Percentiles rank a stretch among this genome's conserved stretches.
Evolutionary conservation across 1,140 invertebrate species (phyloP).

Genomic region (Aporrectodea caliginosa): DNA sequence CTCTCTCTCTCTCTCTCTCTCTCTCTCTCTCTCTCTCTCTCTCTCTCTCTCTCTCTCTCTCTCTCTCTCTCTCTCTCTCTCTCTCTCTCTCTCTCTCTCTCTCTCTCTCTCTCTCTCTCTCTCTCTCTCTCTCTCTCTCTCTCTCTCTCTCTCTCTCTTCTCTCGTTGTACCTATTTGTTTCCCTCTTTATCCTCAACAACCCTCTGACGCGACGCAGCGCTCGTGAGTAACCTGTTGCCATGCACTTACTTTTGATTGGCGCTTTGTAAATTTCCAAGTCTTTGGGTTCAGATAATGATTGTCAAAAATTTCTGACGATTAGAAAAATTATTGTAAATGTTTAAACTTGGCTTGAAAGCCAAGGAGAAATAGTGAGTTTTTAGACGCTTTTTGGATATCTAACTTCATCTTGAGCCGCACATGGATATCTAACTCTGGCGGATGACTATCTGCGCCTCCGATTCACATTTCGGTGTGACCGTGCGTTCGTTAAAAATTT

Average conservation of each 20-base stretch:
- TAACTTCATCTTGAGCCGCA: too few species aligned
- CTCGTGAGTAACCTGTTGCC: too few species aligned
- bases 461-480: too few species aligned
- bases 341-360: too few species aligned
- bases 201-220: too few species aligned
- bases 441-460: too few species aligned
- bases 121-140: constrained; percentile 32
- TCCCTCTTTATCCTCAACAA: constrained; percentile 8
- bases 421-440: too few species aligned
- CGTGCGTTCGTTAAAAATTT: too few species aligned
- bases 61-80: constrained; percentile 23
- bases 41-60: constrained; percentile 20
- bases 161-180: background rate
- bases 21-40: constrained; percentile 17
- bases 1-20: constrained; percentile 16
- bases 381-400: too few species aligned
- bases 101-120: background rate
- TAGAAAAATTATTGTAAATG: too few species aligned
- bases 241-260: background rate
- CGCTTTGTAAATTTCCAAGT: background rate
- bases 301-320: background rate
- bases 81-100: constrained; percentile 20
- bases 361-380: too few species aligned
- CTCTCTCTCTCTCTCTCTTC: constrained; percentile 23
- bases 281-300: background rate